Conservation (phyloP, 2,113 vertebrate genomes). For the Pongo abelii region DNA sequence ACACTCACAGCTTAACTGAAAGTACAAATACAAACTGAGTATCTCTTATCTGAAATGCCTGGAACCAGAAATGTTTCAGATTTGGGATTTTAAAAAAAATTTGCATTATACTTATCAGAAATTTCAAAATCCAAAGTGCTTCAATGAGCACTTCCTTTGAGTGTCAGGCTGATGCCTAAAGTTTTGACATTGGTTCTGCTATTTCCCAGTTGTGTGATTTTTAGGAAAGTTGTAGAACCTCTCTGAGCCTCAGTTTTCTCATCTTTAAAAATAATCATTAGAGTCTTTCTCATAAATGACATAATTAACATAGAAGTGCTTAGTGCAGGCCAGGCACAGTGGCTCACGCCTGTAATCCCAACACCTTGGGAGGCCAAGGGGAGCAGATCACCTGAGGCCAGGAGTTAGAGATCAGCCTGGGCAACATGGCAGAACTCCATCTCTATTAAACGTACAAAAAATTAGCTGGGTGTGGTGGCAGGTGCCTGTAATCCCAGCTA, state of each 20-base stretch:
- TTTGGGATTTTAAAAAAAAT: neutral
- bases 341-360: no score
- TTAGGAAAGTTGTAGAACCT: neutral
- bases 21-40: neutral
- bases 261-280: constrained; percentile 14
- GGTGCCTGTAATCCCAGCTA: no score
- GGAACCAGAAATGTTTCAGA: neutral
- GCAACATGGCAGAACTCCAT: no score
- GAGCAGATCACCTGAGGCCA: no score
- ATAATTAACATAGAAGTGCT: neutral
- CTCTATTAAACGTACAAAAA: no score
- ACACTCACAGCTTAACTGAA: neutral
- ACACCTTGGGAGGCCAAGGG: no score
- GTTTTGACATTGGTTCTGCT: no score
- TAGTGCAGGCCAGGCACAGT: neutral
- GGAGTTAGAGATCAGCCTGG: no score
- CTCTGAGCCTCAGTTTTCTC: constrained; percentile 5
- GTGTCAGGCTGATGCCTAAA: neutral
- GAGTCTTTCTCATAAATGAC: neutral
- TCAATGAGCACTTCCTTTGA: neutral
- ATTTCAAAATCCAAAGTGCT: neutral
- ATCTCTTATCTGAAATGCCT: neutral
- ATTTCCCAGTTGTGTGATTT: neutral
- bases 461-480: no score
- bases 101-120: neutral